These are phyloP conservation scores for Morinoia aosen DNA, from an alignment of 2,888 invertebrate genomes.

Conservation along the genomic window DNA sequence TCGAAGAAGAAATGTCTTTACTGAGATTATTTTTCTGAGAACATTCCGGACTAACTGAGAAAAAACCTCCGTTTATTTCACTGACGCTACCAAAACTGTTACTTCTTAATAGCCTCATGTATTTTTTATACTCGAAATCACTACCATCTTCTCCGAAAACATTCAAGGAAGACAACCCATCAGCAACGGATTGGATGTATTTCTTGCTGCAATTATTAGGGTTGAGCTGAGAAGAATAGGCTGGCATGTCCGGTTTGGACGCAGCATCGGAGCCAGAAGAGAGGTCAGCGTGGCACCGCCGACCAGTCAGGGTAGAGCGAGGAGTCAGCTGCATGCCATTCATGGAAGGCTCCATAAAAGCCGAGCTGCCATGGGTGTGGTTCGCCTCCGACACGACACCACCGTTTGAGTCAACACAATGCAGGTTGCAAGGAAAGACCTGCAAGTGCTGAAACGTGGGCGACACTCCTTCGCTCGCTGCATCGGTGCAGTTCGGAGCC, in stretches of 20 bases:
- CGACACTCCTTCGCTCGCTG: conserved; percentile 2
- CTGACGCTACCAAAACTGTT: conserved; percentile 52
- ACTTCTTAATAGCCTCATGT: conserved; percentile 51
- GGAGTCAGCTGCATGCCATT: conserved; percentile 31
- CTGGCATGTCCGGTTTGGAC: neutral
- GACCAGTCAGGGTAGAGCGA: neutral
- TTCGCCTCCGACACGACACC: conserved; percentile 40
- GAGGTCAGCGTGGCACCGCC: conserved; percentile 35
- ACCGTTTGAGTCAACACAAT: conserved; percentile 38
- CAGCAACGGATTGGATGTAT: conserved; percentile 19
- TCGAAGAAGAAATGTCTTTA: neutral
- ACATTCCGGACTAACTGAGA: neutral
- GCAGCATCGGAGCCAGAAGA: neutral
- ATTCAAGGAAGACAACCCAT: conserved; percentile 40
- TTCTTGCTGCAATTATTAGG: conserved; percentile 1
- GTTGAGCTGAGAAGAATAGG: neutral
- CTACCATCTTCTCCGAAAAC: conserved; percentile 44
- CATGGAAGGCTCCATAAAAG: conserved; percentile 52
- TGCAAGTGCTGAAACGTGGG: conserved; percentile 39
- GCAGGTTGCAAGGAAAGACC: conserved; percentile 47
- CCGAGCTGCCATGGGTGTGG: conserved; percentile 46
- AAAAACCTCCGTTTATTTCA: conserved; percentile 6
- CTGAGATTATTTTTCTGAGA: neutral
- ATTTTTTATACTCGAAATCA: conserved; percentile 50
- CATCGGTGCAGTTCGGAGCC: conserved; percentile 30